These are phyloP conservation scores for Coptotermes formosanus DNA, from an alignment of 1,140 invertebrate genomes.

Conservation along the genomic window DNA sequence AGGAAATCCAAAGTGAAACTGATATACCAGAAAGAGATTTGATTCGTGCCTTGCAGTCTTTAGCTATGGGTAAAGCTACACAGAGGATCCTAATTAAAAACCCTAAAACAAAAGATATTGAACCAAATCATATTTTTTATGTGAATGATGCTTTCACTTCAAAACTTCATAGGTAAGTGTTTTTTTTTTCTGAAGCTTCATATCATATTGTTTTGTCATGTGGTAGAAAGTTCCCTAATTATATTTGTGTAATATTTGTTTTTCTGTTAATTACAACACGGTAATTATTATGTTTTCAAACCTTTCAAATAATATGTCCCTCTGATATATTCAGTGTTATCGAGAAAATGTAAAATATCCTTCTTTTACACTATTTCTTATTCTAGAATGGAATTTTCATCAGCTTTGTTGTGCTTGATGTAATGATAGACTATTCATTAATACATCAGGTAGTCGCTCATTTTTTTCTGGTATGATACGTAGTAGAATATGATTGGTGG, in stretches of 20 bases:
- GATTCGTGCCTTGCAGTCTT: conserved; percentile 90
- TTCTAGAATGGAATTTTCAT: too few relatives aligned
- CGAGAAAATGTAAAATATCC: too few relatives aligned
- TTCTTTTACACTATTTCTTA: too few relatives aligned
- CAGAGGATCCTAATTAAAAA: conserved; percentile 94
- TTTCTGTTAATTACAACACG: not conserved
- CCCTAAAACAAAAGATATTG: conserved; percentile 95
- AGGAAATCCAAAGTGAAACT: conserved; percentile 93
- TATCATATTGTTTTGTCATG: too few relatives aligned
- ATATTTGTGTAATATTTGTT: too few relatives aligned
- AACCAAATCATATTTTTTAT: conserved; percentile 86
- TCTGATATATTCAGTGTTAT: too few relatives aligned
- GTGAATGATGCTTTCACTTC: conserved; percentile 99
- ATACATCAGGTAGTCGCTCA: too few relatives aligned
- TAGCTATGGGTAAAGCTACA: conserved; percentile 97
- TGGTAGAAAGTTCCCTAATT: too few relatives aligned
- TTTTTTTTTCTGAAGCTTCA: not conserved
- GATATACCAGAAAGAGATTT: conserved; percentile 97
- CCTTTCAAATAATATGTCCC: not conserved
- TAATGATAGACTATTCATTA: too few relatives aligned
- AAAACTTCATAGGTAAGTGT: conserved; percentile 81
- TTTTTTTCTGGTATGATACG: too few relatives aligned
- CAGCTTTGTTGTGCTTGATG: too few relatives aligned
- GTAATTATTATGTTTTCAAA: not conserved
- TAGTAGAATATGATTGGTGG: too few relatives aligned